A percentile compares a stretch with the other conserved stretches of the same genome.
Conservation (phyloP, 2,888 invertebrate species). For the Diploptera punctata region DNA sequence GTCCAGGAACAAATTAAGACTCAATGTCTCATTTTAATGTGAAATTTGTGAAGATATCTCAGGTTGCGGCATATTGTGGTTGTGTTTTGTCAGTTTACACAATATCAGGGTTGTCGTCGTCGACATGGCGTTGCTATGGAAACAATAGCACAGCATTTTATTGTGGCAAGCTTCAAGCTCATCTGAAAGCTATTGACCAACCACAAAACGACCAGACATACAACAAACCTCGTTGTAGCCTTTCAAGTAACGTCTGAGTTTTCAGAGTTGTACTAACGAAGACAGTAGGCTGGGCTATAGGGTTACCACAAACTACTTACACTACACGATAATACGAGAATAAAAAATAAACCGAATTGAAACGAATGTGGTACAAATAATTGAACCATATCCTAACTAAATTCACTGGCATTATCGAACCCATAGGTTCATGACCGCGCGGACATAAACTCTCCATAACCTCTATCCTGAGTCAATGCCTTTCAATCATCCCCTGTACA, state of each 20-base stretch:
- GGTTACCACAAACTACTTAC: not conserved
- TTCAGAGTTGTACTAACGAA: not conserved
- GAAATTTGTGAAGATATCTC: not conserved
- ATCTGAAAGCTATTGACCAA: slow-evolving; percentile 20
- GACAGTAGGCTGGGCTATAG: not conserved
- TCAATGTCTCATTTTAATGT: no score
- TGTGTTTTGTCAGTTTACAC: slow-evolving; percentile 11
- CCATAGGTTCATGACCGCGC: no score
- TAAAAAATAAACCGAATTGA: no score
- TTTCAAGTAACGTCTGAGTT: slow-evolving; percentile 10
- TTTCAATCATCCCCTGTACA: no score
- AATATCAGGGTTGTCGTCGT: not conserved
- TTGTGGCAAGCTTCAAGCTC: slow-evolving; percentile 19
- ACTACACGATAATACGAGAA: no score
- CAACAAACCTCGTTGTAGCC: slow-evolving; percentile 1
- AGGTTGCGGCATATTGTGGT: not conserved
- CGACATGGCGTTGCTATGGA: slow-evolving; percentile 11
- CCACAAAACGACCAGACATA: slow-evolving; percentile 15
- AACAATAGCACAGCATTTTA: slow-evolving; percentile 12
- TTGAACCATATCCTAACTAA: no score
- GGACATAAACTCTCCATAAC: no score
- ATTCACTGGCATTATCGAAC: no score
- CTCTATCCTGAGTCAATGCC: no score
- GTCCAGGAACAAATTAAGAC: no score
- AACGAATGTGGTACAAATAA: no score